These are phyloP conservation scores for Zeuzera pyrina DNA, from an alignment of 2,888 invertebrate species.

Conservation along the genomic window DNA sequence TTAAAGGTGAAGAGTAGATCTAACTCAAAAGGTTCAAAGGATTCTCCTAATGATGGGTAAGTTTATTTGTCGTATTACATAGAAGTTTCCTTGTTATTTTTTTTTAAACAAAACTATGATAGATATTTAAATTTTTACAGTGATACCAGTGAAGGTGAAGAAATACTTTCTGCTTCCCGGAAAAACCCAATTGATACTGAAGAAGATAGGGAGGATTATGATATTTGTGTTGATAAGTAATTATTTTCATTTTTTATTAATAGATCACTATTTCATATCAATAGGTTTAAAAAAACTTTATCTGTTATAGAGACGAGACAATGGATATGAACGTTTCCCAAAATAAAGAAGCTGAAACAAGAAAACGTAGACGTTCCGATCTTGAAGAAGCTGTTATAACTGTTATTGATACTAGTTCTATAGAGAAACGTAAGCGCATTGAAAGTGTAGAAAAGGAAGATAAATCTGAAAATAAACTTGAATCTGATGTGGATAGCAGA, in stretches of 20 bases:
- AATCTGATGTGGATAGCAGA: slow-evolving; percentile 12
- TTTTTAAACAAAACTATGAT: slow-evolving; percentile 6
- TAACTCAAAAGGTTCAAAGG: slow-evolving; percentile 47
- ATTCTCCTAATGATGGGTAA: slow-evolving; percentile 45
- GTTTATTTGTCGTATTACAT: slow-evolving; percentile 6
- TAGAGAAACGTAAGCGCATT: slow-evolving; percentile 31
- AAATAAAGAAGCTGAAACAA: slow-evolving; percentile 23
- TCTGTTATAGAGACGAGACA: no score
- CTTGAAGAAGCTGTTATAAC: slow-evolving; percentile 43
- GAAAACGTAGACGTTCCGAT: slow-evolving; percentile 51
- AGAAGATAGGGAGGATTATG: no score
- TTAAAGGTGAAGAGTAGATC: slow-evolving; percentile 38
- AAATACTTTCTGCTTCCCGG: slow-evolving; percentile 20
- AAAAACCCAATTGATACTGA: no score
- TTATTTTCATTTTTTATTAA: no score
- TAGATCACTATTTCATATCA: no score
- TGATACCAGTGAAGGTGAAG: slow-evolving; percentile 46
- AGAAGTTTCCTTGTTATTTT: slow-evolving; percentile 6
- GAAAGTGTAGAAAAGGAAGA: slow-evolving; percentile 17
- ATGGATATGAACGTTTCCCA: no score
- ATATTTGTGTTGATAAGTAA: no score
- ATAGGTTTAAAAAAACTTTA: no score
- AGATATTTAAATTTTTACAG: slow-evolving; percentile 13
- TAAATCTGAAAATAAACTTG: slow-evolving; percentile 14
- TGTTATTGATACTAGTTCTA: slow-evolving; percentile 26